Conservation (phyloP, 2,797 vertebrate genomes). For the Parauchenoglanis punctatus region DNA sequence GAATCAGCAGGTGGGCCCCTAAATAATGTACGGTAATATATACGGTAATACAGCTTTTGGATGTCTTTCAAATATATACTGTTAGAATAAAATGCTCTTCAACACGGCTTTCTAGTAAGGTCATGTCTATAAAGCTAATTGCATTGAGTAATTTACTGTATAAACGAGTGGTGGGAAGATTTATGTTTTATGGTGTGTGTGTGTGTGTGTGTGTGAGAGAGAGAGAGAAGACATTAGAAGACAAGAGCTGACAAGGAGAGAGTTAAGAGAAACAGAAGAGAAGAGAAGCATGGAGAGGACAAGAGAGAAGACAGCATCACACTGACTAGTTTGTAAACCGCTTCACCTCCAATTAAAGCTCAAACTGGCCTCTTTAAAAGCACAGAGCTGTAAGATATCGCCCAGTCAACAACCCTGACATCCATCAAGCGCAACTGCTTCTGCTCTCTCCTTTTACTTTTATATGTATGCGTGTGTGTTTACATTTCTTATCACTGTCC, state of each 20-base stretch:
- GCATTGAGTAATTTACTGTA: background rate
- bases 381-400: constrained; percentile 8
- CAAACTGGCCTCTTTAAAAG: background rate
- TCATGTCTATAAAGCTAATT: background rate
- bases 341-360: constrained; percentile 26
- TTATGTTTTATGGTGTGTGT: constrained; percentile 1
- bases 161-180: background rate
- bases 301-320: background rate
- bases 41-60: background rate
- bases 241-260: background rate
- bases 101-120: background rate
- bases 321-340: background rate
- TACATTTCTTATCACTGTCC: background rate
- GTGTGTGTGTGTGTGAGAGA: background rate
- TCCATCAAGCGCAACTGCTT: constrained; percentile 8
- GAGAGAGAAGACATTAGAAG: background rate
- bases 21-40: background rate
- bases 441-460: background rate
- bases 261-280: background rate
- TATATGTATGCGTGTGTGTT: background rate
- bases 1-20: background rate
- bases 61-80: background rate
- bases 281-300: background rate
- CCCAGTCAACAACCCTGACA: background rate
- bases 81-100: background rate